These are phyloP conservation scores for Chrysolina americana DNA, from an alignment of 2,888 invertebrate species.

Conservation along the genomic window DNA sequence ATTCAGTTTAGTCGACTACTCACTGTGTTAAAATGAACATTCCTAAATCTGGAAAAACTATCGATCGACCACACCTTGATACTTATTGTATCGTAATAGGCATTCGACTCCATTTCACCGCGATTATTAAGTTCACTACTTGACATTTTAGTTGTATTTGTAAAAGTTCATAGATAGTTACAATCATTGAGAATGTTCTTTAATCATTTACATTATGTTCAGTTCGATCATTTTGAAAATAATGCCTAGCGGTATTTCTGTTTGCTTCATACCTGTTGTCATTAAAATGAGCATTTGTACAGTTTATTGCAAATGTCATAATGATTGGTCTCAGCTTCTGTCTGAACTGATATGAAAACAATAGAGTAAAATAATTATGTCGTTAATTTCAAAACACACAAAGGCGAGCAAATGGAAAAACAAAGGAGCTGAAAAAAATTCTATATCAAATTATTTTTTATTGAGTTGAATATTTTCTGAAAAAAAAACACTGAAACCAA, in stretches of 20 bases:
- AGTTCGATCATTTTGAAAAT: neutral
- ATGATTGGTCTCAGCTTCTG: neutral
- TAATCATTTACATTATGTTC: neutral
- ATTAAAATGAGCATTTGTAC: neutral
- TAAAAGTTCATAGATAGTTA: conserved; percentile 29
- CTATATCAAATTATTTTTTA: no score
- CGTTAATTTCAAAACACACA: no score
- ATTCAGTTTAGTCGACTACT: neutral
- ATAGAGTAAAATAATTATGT: no score
- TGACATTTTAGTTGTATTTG: conserved; percentile 38
- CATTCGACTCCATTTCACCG: conserved; percentile 38
- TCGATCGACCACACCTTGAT: conserved; percentile 28
- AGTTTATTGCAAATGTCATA: neutral
- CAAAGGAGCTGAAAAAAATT: no score
- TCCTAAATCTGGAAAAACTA: neutral
- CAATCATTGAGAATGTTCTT: conserved; percentile 25
- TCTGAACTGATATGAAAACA: neutral
- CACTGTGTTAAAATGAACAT: neutral
- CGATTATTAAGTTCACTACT: conserved; percentile 37
- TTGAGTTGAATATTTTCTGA: no score
- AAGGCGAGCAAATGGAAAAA: no score
- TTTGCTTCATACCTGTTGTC: neutral
- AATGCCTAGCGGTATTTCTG: neutral
- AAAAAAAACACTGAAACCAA: no score
- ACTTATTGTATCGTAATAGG: conserved; percentile 28